Conservation (phyloP, 1,140 invertebrate genomes). For the Euwallacea fornicatus region DNA sequence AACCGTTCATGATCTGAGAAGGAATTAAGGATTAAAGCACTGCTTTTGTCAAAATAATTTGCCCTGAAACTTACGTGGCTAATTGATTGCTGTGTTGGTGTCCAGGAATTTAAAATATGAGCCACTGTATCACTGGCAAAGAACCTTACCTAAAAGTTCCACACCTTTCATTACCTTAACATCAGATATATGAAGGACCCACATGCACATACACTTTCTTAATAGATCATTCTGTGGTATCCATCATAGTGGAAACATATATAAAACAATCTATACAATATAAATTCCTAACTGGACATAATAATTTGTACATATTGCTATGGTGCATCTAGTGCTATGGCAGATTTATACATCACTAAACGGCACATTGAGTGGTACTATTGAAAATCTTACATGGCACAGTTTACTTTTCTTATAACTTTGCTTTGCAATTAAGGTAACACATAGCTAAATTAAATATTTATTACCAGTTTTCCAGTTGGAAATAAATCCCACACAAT, state of each 20-base stretch:
- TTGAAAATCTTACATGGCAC: too few species aligned
- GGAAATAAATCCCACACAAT: slow-evolving; percentile 97
- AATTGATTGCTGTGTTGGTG: slow-evolving; percentile 76
- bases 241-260: too few species aligned
- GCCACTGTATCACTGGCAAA: slow-evolving; percentile 79
- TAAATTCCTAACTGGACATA: neutral
- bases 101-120: slow-evolving; percentile 82
- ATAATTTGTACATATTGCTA: neutral
- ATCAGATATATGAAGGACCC: too few species aligned
- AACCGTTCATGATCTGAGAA: slow-evolving; percentile 67
- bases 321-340: too few species aligned
- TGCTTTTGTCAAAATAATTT: neutral
- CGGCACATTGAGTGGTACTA: too few species aligned
- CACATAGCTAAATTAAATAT: neutral
- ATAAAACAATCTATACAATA: slow-evolving; percentile 23
- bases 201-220: too few species aligned
- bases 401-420: too few species aligned
- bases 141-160: slow-evolving; percentile 70
- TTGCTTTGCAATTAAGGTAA: too few species aligned
- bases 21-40: slow-evolving; percentile 8
- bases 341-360: too few species aligned
- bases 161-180: too few species aligned
- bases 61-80: slow-evolving; percentile 64
- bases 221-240: too few species aligned
- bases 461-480: slow-evolving; percentile 74